phyloP scores from a whole-genome alignment of 2,113 vertebrate species.

The Dicrurus megarhynchus region DNA sequence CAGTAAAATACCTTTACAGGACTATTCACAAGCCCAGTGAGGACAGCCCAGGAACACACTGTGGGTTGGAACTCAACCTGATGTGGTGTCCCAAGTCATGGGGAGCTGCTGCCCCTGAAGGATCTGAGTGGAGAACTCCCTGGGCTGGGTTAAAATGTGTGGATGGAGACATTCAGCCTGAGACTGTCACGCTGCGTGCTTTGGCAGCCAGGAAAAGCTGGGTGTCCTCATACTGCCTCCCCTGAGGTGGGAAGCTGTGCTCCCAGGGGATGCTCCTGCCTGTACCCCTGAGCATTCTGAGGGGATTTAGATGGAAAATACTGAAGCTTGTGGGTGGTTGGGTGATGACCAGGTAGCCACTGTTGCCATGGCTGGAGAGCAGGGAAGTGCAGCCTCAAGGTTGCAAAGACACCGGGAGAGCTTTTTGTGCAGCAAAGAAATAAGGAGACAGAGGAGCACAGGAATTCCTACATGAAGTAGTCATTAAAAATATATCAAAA shows the following conservation, averaged over 20 bases:
- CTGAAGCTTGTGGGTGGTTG: not conserved
- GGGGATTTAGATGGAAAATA: not conserved
- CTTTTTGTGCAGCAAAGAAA: not conserved
- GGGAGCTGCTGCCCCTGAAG: rapidly evolving
- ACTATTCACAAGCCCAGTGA: not conserved
- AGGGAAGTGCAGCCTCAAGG: not conserved
- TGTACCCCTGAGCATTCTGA: not conserved
- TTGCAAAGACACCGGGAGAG: not conserved
- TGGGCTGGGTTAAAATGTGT: not conserved
- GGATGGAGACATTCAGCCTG: not conserved
- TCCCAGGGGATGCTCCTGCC: not conserved
- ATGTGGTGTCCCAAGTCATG: rapidly evolving
- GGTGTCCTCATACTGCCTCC: not conserved
- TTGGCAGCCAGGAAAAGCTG: not conserved
- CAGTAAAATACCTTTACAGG: constrained; percentile 9
- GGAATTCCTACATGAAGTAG: not conserved
- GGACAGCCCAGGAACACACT: not conserved
- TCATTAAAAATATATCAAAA: not conserved
- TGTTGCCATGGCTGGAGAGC: rapidly evolving
- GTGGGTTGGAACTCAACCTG: not conserved
- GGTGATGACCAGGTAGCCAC: not conserved
- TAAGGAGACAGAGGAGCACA: not conserved
- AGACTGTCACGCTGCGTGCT: not conserved
- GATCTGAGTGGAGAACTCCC: not conserved
- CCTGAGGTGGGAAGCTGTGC: not conserved